A percentile compares a stretch with the other conserved stretches of the same genome.
These are phyloP conservation scores for Leptobrachium ailaonicum DNA, from an alignment of 2,113 vertebrate species.

Conservation along the genomic window DNA sequence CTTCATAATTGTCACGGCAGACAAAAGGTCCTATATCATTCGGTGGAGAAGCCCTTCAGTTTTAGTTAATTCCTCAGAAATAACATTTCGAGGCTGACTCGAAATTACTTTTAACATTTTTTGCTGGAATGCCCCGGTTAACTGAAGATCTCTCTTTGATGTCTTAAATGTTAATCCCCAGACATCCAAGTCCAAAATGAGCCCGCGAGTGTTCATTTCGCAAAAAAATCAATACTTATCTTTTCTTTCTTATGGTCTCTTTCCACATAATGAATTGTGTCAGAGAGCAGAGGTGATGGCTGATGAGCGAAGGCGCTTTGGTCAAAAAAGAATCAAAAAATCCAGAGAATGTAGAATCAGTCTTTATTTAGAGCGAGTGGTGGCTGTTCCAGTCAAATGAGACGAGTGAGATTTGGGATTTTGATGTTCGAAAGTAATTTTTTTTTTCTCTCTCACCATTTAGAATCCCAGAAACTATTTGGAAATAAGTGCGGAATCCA, in stretches of 20 bases:
- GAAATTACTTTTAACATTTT: slow-evolving; percentile 47
- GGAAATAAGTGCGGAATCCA: slow-evolving; percentile 16
- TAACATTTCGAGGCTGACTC: slow-evolving; percentile 39
- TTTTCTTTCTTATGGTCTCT: slow-evolving; percentile 49
- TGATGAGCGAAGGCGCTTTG: slow-evolving; percentile 31
- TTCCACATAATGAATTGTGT: slow-evolving; percentile 50
- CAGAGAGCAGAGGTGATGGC: slow-evolving; percentile 44
- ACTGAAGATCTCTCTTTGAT: slow-evolving; percentile 48
- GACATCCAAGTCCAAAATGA: slow-evolving; percentile 49
- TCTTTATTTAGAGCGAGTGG: slow-evolving; percentile 39
- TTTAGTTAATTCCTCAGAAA: slow-evolving; percentile 44
- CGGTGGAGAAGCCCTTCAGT: slow-evolving; percentile 37
- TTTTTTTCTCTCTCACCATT: slow-evolving; percentile 19
- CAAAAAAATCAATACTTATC: slow-evolving; percentile 51
- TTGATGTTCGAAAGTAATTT: slow-evolving; percentile 18
- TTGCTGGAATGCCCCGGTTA: slow-evolving; percentile 48
- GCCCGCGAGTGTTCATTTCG: slow-evolving; percentile 49
- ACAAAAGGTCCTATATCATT: slow-evolving; percentile 46
- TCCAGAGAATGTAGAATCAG: slow-evolving; percentile 31
- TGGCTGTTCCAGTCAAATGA: slow-evolving; percentile 40
- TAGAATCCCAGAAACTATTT: slow-evolving; percentile 30
- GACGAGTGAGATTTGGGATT: slow-evolving; percentile 41
- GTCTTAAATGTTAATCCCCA: slow-evolving; percentile 51
- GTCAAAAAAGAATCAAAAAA: background rate
- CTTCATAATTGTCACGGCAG: slow-evolving; percentile 45